A percentile compares a stretch with the other conserved stretches of the same genome.
phyloP scores from a whole-genome alignment of 1,140 invertebrate genomes.

The Macrostomum lignano region DNA sequence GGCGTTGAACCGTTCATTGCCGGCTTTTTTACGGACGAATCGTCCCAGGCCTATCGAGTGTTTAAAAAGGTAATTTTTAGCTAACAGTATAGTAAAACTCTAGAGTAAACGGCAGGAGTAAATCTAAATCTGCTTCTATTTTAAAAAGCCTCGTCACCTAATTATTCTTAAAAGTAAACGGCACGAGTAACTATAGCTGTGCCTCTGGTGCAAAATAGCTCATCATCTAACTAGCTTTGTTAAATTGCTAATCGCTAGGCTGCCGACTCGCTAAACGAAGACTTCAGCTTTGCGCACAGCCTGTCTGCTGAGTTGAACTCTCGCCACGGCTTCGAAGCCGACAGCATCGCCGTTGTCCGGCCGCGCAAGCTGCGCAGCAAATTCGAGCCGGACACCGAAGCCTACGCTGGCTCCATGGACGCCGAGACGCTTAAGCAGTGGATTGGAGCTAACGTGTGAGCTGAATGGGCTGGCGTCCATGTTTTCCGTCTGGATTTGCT shows the following conservation, averaged over 20 bases:
- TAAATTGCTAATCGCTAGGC: too few species aligned
- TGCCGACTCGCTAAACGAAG: constrained; percentile 63
- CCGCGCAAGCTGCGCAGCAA: constrained; percentile 42
- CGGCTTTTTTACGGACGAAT: constrained; percentile 1
- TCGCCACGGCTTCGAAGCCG: constrained; percentile 47
- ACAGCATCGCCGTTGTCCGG: constrained; percentile 58
- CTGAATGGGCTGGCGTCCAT: constrained; percentile 4
- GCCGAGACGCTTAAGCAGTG: too few species aligned
- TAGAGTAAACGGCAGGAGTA: too few species aligned
- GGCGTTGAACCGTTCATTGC: constrained; percentile 35
- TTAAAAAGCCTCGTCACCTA: too few species aligned
- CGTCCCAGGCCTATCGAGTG: not conserved
- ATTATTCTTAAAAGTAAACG: too few species aligned
- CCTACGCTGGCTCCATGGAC: too few species aligned
- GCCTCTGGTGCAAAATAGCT: too few species aligned
- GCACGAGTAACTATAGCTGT: too few species aligned
- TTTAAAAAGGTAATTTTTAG: constrained; percentile 65
- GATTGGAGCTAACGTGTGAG: constrained; percentile 55
- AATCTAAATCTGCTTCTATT: too few species aligned
- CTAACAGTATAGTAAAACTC: too few species aligned
- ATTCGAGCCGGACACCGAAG: constrained; percentile 36
- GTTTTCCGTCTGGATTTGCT: too few species aligned
- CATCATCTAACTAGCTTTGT: too few species aligned
- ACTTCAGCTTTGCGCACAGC: constrained; percentile 56
- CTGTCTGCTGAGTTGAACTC: constrained; percentile 45